Conservation (phyloP, 2,888 invertebrate genomes). For the Dendrolimus pini region DNA sequence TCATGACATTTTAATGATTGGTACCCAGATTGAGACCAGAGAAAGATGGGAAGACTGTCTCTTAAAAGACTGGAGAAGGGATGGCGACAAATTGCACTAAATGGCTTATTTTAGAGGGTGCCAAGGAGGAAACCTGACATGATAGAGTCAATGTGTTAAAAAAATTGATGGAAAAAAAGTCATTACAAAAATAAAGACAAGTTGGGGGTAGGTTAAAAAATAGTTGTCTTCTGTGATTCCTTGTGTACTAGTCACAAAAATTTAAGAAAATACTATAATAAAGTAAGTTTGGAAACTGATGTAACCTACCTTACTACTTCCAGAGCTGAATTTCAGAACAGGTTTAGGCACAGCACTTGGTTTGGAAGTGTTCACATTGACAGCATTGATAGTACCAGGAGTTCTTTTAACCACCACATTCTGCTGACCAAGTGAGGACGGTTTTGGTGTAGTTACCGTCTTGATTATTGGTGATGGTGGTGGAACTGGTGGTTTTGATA, state of each 20-base stretch:
- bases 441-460: constrained; percentile 58
- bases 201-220: too few species aligned
- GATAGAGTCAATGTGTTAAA: too few species aligned
- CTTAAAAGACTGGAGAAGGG: too few species aligned
- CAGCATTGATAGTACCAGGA: constrained; percentile 44
- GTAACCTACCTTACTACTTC: constrained; percentile 50
- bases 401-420: constrained; percentile 70
- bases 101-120: too few species aligned
- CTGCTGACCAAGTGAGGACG: constrained; percentile 39
- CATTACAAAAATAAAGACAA: too few species aligned
- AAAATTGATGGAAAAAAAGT: too few species aligned
- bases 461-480: constrained; percentile 42
- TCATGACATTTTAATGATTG: too few species aligned
- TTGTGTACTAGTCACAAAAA: neutral
- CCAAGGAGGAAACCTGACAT: too few species aligned
- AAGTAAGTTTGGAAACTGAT: neutral
- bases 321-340: constrained; percentile 82
- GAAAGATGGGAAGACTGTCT: too few species aligned
- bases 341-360: constrained; percentile 85
- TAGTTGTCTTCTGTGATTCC: too few species aligned
- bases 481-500: constrained; percentile 39
- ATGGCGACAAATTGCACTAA: too few species aligned
- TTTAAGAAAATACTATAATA: neutral
- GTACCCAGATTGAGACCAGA: too few species aligned
- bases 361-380: constrained; percentile 79